phyloP scores from a whole-genome alignment of 2,888 invertebrate species.

The Bellardia pandia region DNA sequence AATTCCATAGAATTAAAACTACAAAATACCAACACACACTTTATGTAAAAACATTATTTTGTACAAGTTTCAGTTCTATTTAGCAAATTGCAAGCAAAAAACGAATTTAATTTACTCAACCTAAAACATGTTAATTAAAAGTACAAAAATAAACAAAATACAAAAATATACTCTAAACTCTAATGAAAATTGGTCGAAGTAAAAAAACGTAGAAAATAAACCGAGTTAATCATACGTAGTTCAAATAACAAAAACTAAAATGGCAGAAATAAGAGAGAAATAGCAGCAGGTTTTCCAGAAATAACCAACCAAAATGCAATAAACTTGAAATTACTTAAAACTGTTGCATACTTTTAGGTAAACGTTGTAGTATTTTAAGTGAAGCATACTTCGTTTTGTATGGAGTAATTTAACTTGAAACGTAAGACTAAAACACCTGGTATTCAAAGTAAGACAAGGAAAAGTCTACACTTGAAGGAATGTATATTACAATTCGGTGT shows the following conservation, averaged over 20 bases:
- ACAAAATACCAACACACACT: constrained; percentile 6
- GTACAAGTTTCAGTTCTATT: constrained; percentile 31
- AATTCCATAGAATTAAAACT: background rate
- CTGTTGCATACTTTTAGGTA: constrained; percentile 59
- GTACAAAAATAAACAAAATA: constrained; percentile 32
- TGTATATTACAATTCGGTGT: background rate
- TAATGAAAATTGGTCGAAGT: constrained; percentile 66
- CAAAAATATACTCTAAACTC: constrained; percentile 46
- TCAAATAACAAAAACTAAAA: constrained; percentile 27
- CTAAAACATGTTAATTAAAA: constrained; percentile 67
- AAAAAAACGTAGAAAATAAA: constrained; percentile 57
- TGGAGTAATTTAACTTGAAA: constrained; percentile 30
- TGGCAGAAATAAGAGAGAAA: constrained; percentile 45
- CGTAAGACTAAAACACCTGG: constrained; percentile 41
- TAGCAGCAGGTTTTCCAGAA: background rate
- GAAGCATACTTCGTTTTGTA: constrained; percentile 10
- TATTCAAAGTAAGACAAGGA: background rate
- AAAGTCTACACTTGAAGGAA: constrained; percentile 40
- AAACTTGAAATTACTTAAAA: constrained; percentile 48
- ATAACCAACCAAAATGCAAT: constrained; percentile 16
- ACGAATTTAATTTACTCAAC: constrained; percentile 52
- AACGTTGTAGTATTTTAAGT: constrained; percentile 29
- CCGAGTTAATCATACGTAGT: constrained; percentile 56
- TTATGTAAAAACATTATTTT: constrained; percentile 35
- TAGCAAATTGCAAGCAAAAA: constrained; percentile 20